Percentiles rank a stretch among this genome's conserved stretches.
Evolutionary conservation across 2,797 vertebrate genomes (phyloP).

Genomic region (Phalloptychus januarius): DNA sequence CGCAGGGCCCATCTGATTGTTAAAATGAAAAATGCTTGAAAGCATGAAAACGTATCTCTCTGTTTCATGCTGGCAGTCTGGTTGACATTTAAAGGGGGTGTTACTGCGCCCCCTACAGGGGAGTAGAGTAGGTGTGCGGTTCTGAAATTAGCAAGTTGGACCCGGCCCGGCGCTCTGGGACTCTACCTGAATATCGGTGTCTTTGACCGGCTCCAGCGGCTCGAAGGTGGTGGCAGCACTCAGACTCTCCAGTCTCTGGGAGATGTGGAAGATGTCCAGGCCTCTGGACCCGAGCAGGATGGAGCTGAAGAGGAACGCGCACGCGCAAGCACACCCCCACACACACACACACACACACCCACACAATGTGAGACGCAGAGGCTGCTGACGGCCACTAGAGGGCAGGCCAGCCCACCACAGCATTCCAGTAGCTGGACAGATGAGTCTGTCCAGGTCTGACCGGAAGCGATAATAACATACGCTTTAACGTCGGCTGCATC

Average conservation of each 20-base stretch:
- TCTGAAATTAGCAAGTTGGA: background rate
- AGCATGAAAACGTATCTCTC: background rate
- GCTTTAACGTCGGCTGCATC: conserved; percentile 97
- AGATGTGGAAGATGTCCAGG: conserved; percentile 96
- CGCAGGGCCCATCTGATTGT: background rate
- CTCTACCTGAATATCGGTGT: conserved; percentile 96
- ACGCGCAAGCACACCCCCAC: conserved; percentile 6
- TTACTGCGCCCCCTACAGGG: too few relatives aligned
- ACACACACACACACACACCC: conserved; percentile 22
- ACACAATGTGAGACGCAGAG: conserved; percentile 2
- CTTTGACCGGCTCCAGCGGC: conserved; percentile 96
- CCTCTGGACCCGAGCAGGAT: conserved; percentile 95
- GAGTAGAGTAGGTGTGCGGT: background rate
- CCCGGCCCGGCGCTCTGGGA: too few relatives aligned
- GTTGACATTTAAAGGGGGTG: too few relatives aligned
- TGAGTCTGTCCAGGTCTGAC: too few relatives aligned
- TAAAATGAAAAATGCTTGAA: background rate
- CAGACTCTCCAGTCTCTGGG: conserved; percentile 93
- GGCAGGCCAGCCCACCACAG: conserved; percentile 2
- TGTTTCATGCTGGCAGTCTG: background rate
- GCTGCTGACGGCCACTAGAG: conserved; percentile 42
- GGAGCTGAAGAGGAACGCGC: conserved; percentile 78
- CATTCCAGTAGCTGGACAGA: too few relatives aligned
- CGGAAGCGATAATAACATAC: conserved; percentile 77
- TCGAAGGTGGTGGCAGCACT: conserved; percentile 98